A percentile compares a stretch with the other conserved stretches of the same genome.
These are phyloP conservation scores for human (Homo sapiens) DNA, from an alignment of 2,113 vertebrate species.

Conservation along the genomic window GRCh38 chr1:27293501-27294000, in stretches of 20 bases:
- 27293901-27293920: background rate
- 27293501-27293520: no score
- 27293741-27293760: background rate
- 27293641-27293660: background rate
- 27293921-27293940: background rate
- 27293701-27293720: background rate
- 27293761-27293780: conserved; percentile 14
- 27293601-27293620: background rate
- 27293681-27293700: conserved; percentile 2
- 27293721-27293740: background rate
- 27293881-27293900: background rate
- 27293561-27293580: background rate
- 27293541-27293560: background rate
- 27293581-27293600: background rate
- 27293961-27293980: background rate
- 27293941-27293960: background rate
- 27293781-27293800: background rate
- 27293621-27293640: background rate
- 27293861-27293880: background rate
- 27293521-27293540: no score
- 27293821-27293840: background rate
- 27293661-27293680: background rate
- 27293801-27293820: background rate
- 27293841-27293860: background rate
- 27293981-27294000: background rate